Base-by-base conservation (phyloP, 2,113 vertebrate genomes). In the Python bivittatus region DNA sequence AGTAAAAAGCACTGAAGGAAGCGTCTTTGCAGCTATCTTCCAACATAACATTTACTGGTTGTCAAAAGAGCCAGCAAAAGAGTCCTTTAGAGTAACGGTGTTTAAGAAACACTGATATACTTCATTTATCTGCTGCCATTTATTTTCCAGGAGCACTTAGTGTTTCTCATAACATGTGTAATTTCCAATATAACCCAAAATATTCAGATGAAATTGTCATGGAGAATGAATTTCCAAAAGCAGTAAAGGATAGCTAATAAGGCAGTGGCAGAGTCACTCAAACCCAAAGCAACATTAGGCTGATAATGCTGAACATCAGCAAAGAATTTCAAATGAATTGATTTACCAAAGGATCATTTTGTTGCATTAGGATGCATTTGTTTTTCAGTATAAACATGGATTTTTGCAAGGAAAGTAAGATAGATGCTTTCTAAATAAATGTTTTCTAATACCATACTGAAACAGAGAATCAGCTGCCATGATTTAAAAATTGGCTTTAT, bases 191-290 rank as follows among this genome's bases (percentile, higher is more conserved):
- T 42, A 57, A 57, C 68, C 25, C 22, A 54, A 56, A 48, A 58
- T 84, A 83, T 90, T 90, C 72, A 84, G 54, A 57, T 90, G 25
- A 84, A 84, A 90, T 57, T 83, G 33, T 57, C 52, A 84, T 84
- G 38, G 89, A 84, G 57, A 44, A 44, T 90, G 72, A 58, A 57
- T 84, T 79, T 83, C 72, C 25, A 83, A 54, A 83, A 38, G 25
- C 79, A 48, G 25, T 48, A 42, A 91, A 58, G 52, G 44, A 54
- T 42, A 44, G 56, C 56, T 84, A 58, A 91, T 48, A 90, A 84
- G 42, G 23, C 42, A 42, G 79, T 38, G 48, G 79, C 15, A 13
- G 89, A 57, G 38, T 23, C 27, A 22, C 15, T 25, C 13, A 79
- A 91, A 11, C 25, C 1, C 25, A 22, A 48, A 52, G 23, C 1